Evolutionary conservation across 2,888 invertebrate genomes (phyloP), one percentile per base, ranked within the genome.

Genomic region (Elmis aenea): DNA sequence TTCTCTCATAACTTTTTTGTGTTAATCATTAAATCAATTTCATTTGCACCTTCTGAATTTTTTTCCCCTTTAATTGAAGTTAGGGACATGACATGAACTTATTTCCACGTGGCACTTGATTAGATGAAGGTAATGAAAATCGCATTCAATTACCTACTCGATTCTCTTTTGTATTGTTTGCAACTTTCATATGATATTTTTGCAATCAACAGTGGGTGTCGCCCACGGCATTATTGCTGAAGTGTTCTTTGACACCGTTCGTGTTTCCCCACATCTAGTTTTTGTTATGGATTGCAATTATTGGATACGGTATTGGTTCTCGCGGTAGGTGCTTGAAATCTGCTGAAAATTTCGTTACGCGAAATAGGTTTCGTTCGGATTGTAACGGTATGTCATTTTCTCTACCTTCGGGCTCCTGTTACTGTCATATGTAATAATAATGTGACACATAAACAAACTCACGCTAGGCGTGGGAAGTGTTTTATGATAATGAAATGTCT

Each of bases 371-470:
- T 45, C 36, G 31, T 26, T 42, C 43, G 39, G 46, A 47, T 48
- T 46, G 45, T 50, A 50, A 33, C 46, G 50, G 45, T 42, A 32
- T 42, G 44, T 48, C 45, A 41, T 46, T 49, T 49, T 48, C 50
- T 48, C 40, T 42, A 45, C 38, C 38, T 39, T 39, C 35, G 42
- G 27, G 41, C 43, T 40, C 42, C 43, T 48, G 32, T 40, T 45
- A 45, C 45, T 52, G 46, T 48, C 46, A 49, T 47, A 46, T 51
- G 42, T 41, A 47, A 38, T 37, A 45, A 49, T 44, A 49, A 52
- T 46, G 45, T 48, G 40, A 51, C 48, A 53, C 51, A 49, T 53
- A 50, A 48, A 42, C 45, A 49, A 51, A 50, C 47, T n/a, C n/a
- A n/a, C n/a, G n/a, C n/a, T n/a, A n/a, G n/a, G n/a, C n/a, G n/a